Base-by-base conservation (phyloP, 2,888 invertebrate genomes). In the Drosophila atripex region DNA sequence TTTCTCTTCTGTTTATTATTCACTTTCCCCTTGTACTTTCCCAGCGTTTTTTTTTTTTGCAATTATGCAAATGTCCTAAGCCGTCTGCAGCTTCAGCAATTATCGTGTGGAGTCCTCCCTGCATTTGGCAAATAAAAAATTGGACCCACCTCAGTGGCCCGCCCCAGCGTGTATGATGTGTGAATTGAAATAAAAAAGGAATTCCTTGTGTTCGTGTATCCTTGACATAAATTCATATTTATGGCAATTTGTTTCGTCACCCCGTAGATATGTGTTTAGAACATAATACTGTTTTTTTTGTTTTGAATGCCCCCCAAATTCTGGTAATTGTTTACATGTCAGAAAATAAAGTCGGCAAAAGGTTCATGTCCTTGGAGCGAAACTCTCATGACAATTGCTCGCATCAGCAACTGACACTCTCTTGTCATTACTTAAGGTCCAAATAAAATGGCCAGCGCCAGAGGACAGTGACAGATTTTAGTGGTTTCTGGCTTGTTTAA, bases 141-240 rank as follows among this genome's bases (percentile, higher is more conserved):
- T n/a, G 21, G 14, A 38, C 18, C 14, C 14, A 18, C 18, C 32
- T 23, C 12, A 12, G 5, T 16, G 9, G 3, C 14, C 23, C 23
- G 4, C 23, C 28, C 50, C 28, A 21, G 14, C 18, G 11, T n/a
- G 14, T 47, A 18, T 12, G 54, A 32, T 54, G 23, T 49, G 51
- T 25, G 46, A 65, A 57, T 30, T 45, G 28, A 32, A 14, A 50
- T 25, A 14, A 23, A 18, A 50, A 38, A 18, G 18, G 5, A 9
- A 41, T 41, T 41, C 14, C 11, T 41, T 1, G 6, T 35, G 35
- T 56, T 45, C 30, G 38, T 0, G 11, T 25, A 18, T 59, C 43
- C 59, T 25, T 30, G 58, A 50, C 52, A 53, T 38, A 58, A 58
- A 66, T 59, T 28, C 66, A 43, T 53, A 53, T 69, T 66, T 66